Evolutionary conservation across 2,888 invertebrate genomes (phyloP).

Genomic region (Andrena hattorfiana): DNA sequence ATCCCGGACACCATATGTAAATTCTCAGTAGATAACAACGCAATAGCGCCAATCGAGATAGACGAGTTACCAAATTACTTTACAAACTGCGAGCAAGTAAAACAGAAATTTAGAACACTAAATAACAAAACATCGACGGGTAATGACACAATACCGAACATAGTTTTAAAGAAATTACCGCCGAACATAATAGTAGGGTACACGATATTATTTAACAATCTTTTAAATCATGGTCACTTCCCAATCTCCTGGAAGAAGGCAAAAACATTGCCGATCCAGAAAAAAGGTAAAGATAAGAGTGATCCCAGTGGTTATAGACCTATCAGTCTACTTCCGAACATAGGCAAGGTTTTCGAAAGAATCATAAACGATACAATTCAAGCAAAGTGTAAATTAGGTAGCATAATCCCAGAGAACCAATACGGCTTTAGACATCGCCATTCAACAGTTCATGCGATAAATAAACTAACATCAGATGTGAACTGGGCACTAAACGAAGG

Average conservation of each 20-base stretch:
- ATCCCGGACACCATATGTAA: too few relatives aligned
- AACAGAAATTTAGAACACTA: neutral
- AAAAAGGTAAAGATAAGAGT: neutral
- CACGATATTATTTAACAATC: neutral
- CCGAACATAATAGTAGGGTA: neutral
- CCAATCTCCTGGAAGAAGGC: neutral
- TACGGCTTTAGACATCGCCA: too few relatives aligned
- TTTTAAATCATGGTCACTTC: constrained; percentile 11
- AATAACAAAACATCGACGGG: constrained; percentile 17
- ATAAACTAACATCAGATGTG: too few relatives aligned
- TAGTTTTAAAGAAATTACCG: neutral
- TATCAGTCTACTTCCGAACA: constrained; percentile 46
- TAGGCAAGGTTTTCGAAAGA: constrained; percentile 51
- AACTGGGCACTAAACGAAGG: too few relatives aligned
- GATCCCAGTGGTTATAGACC: constrained; percentile 33
- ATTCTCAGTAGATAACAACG: neutral
- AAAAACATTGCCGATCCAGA: too few relatives aligned
- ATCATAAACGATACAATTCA: constrained; percentile 44
- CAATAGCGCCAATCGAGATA: neutral
- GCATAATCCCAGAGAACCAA: too few relatives aligned
- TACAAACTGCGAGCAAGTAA: neutral
- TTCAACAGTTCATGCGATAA: too few relatives aligned
- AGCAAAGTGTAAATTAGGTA: neutral
- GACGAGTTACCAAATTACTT: too few relatives aligned
- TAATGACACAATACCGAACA: constrained; percentile 1